A percentile compares a stretch with the other conserved stretches of the same genome.
Conservation (phyloP, 1,140 invertebrate genomes). For the Bemisia tabaci region DNA sequence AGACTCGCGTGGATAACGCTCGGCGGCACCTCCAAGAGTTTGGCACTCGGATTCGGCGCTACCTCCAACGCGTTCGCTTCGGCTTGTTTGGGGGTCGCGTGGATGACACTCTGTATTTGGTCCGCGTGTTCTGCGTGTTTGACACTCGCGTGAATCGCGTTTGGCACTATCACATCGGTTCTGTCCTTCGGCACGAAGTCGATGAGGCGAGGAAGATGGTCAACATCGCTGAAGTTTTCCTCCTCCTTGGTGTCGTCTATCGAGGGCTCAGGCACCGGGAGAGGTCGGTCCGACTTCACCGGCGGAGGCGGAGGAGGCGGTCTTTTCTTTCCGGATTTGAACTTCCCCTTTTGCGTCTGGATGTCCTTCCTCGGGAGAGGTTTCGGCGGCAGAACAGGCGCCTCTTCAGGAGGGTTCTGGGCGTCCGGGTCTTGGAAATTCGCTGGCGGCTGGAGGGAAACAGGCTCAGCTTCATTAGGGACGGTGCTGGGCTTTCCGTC, state of each 20-base stretch:
- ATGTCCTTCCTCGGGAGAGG: conserved; percentile 19
- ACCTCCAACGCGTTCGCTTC: no score
- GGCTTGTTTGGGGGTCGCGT: no score
- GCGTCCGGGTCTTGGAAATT: not conserved
- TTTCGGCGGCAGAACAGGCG: conserved; percentile 18
- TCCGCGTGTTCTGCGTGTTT: no score
- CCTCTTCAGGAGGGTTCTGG: conserved; percentile 1
- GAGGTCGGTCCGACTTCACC: conserved; percentile 26
- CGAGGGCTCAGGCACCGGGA: conserved; percentile 12
- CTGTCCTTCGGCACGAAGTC: conserved; percentile 46
- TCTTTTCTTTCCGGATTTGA: conserved; percentile 30
- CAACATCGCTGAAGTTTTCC: conserved; percentile 4
- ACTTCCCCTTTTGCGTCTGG: conserved; percentile 11
- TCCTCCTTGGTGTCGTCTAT: not conserved
- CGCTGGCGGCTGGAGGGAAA: not conserved
- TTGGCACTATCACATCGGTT: conserved; percentile 19
- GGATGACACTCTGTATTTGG: no score
- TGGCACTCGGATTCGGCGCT: no score
- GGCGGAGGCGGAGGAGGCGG: conserved; percentile 35
- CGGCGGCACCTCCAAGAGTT: no score
- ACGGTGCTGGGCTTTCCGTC: not conserved
- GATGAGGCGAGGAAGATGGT: conserved; percentile 44
- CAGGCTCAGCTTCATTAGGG: not conserved
- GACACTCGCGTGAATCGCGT: conserved; percentile 15
- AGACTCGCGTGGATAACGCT: no score